Base-by-base conservation (phyloP, 2,888 invertebrate species). In the Netelia virgata region DNA sequence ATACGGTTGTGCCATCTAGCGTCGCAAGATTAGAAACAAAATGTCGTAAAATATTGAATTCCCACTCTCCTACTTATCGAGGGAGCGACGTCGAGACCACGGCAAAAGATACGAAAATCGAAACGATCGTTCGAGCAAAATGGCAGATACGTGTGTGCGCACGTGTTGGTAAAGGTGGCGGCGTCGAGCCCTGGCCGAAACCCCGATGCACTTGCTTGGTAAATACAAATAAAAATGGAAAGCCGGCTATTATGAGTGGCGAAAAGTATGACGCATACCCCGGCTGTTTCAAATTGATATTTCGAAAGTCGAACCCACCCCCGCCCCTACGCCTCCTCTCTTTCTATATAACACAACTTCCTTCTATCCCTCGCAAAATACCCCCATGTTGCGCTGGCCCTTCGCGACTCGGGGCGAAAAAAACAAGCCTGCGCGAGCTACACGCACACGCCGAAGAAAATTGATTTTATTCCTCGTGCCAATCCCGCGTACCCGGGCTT, bases 181-280 rank as follows among this genome's bases (percentile, higher is more conserved):
- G 80, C 72, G 66, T 70, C 28, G 64, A 57, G 53, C 53, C 11
- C 53, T 53, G 68, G 36, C n/a, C 66, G 61, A 18, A 16, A 10
- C 47, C 57, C 76, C 76, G 72, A 64, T 84, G 81, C 81, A 84
- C 84, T 78, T 64, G 77, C 20, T 53, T 74, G 86, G 90, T 91
- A 92, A 92, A 92, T 91, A 91, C 89, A 93, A 92, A 92, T 93
- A 92, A 92, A 93, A 92, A 93, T 93, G 91, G 92, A 93, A 93
- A 93, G 93, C 93, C 90, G 92, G 90, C 91, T 90, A 93, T 93
- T 91, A 93, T 92, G 89, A 91, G 87, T 84, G 89, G 86, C 89
- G 91, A 88, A 92, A 93, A 93, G 93, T 89, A 91, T 93, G 93
- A 93, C 90, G 90, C 91, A 92, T 92, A 91, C 88, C 90, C 89